Conservation (phyloP, 2,797 vertebrate species). For the Spinus pinus region DNA sequence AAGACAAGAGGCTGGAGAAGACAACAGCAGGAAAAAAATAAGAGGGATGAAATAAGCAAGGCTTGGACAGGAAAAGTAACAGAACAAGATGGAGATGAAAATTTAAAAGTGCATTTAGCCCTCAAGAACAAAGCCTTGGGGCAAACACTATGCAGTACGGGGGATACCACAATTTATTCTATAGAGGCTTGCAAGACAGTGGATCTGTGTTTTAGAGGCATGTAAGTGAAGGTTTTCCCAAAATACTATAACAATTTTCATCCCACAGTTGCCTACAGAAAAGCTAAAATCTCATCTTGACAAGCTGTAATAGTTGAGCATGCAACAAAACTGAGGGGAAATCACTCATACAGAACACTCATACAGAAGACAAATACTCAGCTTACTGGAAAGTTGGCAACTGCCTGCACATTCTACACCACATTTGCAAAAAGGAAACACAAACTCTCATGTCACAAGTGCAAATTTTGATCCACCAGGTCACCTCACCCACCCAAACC, state of each 20-base stretch:
- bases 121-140: not conserved
- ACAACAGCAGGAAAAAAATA: not conserved
- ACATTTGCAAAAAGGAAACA: not conserved
- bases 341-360: not conserved
- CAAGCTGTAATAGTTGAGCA: not conserved
- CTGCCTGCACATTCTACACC: not conserved
- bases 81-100: not conserved
- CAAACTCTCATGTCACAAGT: not conserved
- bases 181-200: not conserved
- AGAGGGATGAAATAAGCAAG: slow-evolving; percentile 13
- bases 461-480: not conserved
- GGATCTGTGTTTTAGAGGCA: not conserved
- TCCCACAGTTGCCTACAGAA: not conserved
- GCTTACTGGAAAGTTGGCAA: not conserved
- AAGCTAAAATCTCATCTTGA: not conserved
- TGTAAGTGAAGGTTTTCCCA: not conserved
- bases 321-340: not conserved
- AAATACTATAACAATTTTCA: not conserved
- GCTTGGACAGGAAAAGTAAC: slow-evolving; percentile 20
- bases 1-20: not conserved
- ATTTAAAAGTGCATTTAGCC: not conserved
- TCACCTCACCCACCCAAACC: not conserved
- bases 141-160: not conserved
- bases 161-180: not conserved
- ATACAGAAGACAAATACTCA: not conserved